Evolutionary conservation across 2,113 vertebrate genomes (phyloP).

Genomic region (Nothoprocta perdicaria): DNA sequence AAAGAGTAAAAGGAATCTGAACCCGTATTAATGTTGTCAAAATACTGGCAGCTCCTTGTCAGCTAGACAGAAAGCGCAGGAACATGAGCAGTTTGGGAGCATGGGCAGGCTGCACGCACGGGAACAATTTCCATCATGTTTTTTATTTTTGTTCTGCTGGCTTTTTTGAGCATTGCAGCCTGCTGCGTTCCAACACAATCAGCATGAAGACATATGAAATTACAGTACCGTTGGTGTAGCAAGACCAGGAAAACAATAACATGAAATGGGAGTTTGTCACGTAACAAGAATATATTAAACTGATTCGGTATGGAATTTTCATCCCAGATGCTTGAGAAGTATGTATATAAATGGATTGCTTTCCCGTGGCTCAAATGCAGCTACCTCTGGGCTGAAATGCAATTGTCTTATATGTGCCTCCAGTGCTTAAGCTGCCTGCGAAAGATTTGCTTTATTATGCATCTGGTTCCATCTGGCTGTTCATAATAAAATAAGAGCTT

Average conservation of each 20-base stretch:
- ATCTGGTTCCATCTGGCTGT: background rate
- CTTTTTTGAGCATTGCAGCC: background rate
- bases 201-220: slow-evolving; percentile 17
- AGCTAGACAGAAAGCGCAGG: background rate
- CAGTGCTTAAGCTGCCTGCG: background rate
- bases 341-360: slow-evolving; percentile 12
- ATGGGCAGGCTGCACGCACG: background rate
- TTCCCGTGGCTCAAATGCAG: background rate
- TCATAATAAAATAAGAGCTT: background rate
- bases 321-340: slow-evolving; percentile 12
- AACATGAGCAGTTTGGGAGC: background rate
- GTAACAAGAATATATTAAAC: slow-evolving; percentile 11
- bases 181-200: background rate
- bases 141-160: slow-evolving; percentile 8
- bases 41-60: slow-evolving; percentile 1
- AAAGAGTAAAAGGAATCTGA: background rate
- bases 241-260: slow-evolving; percentile 30
- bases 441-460: background rate
- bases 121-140: background rate
- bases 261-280: background rate
- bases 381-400: background rate
- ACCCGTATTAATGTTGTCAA: background rate
- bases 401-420: background rate
- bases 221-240: background rate
- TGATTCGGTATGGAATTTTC: slow-evolving; percentile 11